These are phyloP conservation scores for Drosophila rhopaloa DNA, from an alignment of 1,140 invertebrate genomes.

Conservation along the genomic window DNA sequence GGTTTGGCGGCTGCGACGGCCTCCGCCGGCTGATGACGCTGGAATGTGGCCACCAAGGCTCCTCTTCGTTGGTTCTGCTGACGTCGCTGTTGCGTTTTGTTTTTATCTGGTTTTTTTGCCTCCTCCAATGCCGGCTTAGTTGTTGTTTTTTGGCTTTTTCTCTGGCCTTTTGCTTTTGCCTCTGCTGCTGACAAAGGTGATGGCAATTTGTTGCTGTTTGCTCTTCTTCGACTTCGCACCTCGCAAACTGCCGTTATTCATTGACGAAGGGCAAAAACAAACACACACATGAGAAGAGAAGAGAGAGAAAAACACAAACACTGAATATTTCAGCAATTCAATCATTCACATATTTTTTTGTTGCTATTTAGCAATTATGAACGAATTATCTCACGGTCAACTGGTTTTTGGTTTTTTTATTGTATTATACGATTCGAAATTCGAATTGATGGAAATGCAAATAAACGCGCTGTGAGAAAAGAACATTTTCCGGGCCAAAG, in stretches of 20 bases:
- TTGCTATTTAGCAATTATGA: constrained; percentile 24
- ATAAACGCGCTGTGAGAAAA: constrained; percentile 18
- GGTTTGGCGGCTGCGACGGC: constrained; percentile 27
- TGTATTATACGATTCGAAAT: constrained; percentile 10
- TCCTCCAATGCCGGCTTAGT: constrained; percentile 40
- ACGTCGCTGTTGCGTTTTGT: constrained; percentile 43
- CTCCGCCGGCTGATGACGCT: constrained; percentile 37
- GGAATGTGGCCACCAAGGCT: constrained; percentile 46
- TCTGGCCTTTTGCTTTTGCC: constrained; percentile 11
- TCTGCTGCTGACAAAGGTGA: constrained; percentile 37
- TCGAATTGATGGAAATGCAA: constrained; percentile 30
- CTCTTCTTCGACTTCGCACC: constrained; percentile 42
- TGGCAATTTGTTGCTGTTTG: constrained; percentile 44
- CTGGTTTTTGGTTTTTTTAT: constrained; percentile 22
- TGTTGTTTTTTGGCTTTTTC: constrained; percentile 12
- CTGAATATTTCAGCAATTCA: constrained; percentile 31
- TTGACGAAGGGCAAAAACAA: constrained; percentile 33
- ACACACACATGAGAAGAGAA: not conserved
- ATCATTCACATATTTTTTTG: constrained; percentile 40
- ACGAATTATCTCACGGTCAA: constrained; percentile 47
- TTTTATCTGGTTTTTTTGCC: constrained; percentile 16
- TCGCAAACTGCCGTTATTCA: constrained; percentile 49
- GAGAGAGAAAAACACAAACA: constrained; percentile 3
- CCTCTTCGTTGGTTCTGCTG: constrained; percentile 15
- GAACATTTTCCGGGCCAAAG: constrained; percentile 32